Conservation (phyloP, 37 sponge, comb jelly and placozoan genomes). For the Theonella swinhoei region DNA sequence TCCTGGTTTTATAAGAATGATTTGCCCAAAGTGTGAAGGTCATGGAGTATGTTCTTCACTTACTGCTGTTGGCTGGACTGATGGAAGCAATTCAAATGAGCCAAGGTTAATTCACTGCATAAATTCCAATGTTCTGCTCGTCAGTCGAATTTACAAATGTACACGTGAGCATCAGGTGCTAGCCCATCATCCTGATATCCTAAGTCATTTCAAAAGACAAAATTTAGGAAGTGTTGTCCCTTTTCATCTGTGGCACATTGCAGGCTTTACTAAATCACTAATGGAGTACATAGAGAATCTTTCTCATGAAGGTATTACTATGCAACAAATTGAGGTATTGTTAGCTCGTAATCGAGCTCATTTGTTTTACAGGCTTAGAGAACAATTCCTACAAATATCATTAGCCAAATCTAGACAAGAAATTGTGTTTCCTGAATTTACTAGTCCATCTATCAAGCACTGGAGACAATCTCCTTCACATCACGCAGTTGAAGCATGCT, state of each 20-base stretch:
- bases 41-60: too few relatives aligned
- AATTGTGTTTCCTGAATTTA: neutral
- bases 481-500: neutral
- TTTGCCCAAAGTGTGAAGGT: too few relatives aligned
- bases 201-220: too few relatives aligned
- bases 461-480: neutral
- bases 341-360: neutral
- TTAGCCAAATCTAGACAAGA: neutral
- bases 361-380: neutral
- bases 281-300: neutral
- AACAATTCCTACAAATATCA: neutral
- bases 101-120: too few relatives aligned
- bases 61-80: too few relatives aligned
- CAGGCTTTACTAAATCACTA: conserved; percentile 29
- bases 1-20: too few relatives aligned
- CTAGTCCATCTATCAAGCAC: neutral
- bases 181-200: too few relatives aligned
- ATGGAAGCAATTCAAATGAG: too few relatives aligned
- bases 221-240: too few relatives aligned
- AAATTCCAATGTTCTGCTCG: too few relatives aligned
- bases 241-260: conserved; percentile 18
- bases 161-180: too few relatives aligned
- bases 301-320: neutral
- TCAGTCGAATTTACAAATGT: too few relatives aligned
- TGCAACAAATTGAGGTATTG: neutral